These are phyloP conservation scores for Agrochola litura DNA, from an alignment of 2,888 invertebrate genomes.

Conservation along the genomic window DNA sequence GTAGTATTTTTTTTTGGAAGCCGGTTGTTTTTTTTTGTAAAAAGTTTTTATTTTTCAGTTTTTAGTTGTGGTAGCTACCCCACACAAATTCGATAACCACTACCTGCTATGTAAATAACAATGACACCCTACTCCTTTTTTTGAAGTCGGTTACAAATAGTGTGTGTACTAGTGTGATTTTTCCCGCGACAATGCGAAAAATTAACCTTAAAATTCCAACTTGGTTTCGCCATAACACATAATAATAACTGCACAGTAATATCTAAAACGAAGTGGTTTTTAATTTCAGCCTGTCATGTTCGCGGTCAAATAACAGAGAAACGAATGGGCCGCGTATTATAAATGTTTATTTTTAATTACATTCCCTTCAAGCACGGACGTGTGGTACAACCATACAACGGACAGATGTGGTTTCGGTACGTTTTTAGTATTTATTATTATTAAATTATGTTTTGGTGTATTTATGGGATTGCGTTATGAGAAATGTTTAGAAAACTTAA, in stretches of 20 bases:
- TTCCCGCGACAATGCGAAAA: too few species aligned
- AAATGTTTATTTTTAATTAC: conserved; percentile 70
- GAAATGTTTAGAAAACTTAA: neutral
- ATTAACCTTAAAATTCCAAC: neutral
- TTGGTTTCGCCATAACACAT: conserved; percentile 8
- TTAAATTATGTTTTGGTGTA: neutral
- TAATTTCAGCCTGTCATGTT: conserved; percentile 52
- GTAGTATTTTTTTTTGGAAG: too few species aligned
- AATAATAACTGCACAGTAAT: conserved; percentile 31
- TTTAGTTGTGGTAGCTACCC: too few species aligned
- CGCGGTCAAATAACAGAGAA: conserved; percentile 55
- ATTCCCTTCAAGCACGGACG: conserved; percentile 62
- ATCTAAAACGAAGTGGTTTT: conserved; percentile 49
- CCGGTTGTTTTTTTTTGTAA: too few species aligned
- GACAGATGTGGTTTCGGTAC: conserved; percentile 43
- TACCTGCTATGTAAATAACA: too few species aligned
- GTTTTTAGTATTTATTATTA: conserved; percentile 38
- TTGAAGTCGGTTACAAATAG: too few species aligned
- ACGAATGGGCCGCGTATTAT: conserved; percentile 62
- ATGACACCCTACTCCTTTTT: too few species aligned
- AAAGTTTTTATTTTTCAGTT: too few species aligned
- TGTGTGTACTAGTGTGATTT: neutral
- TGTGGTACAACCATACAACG: conserved; percentile 39
- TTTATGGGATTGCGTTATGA: neutral
- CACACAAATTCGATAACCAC: too few species aligned